A percentile compares a stretch with the other conserved stretches of the same genome.
Evolutionary conservation across 37 sponge, comb jelly and placozoan species (phyloP).

Genomic region (Petrosia ficiformis): DNA sequence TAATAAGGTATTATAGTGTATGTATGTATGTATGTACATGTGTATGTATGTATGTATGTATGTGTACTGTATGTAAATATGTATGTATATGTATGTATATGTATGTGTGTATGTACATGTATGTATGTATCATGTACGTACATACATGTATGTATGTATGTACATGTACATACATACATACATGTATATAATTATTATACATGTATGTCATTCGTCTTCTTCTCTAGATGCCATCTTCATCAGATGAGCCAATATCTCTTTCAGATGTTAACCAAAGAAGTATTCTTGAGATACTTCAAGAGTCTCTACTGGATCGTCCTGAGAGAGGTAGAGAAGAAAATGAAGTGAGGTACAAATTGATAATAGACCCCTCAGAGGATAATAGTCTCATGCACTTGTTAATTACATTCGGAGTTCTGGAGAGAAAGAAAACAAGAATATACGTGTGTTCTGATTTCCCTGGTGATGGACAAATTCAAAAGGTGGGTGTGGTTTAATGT

Average conservation of each 20-base stretch:
- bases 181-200: not conserved
- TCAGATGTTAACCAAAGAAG: constrained; percentile 19
- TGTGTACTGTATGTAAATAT: too few species aligned
- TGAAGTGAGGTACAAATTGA: constrained; percentile 80
- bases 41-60: too few species aligned
- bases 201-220: not conserved
- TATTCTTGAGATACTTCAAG: constrained; percentile 48
- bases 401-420: constrained; percentile 62
- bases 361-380: constrained; percentile 85
- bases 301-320: constrained; percentile 59
- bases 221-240: not conserved
- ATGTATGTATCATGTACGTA: too few species aligned
- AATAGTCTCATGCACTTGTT: constrained; percentile 67
- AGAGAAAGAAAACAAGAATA: constrained; percentile 42
- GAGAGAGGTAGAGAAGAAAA: constrained; percentile 38
- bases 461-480: constrained; percentile 75
- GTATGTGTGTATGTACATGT: too few species aligned
- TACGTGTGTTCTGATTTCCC: constrained; percentile 81
- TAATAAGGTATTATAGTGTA: constrained; percentile 9
- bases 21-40: too few species aligned
- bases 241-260: constrained; percentile 1
- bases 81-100: too few species aligned
- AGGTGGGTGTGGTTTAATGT: constrained; percentile 25
- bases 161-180: too few species aligned
- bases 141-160: too few species aligned